These are phyloP conservation scores for Orthosia cruda DNA, from an alignment of 2,888 invertebrate species.

Conservation along the genomic window DNA sequence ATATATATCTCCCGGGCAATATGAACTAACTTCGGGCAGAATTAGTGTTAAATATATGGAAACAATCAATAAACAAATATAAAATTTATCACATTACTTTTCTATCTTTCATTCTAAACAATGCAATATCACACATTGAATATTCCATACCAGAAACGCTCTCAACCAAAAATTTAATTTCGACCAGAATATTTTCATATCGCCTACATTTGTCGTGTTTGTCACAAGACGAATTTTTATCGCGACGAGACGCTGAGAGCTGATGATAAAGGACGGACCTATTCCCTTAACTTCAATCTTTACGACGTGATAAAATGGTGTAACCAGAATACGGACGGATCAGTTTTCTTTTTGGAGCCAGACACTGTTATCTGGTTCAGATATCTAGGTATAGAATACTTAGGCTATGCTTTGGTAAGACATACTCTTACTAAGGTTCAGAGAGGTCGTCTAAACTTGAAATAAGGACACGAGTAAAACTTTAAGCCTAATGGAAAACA, in stretches of 20 bases:
- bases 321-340: conserved; percentile 28
- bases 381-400: not conserved
- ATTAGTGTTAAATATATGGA: too few relatives aligned
- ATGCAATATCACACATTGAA: conserved; percentile 2
- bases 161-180: conserved; percentile 13
- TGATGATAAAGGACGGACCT: conserved; percentile 51
- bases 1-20: too few relatives aligned
- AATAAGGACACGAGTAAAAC: not conserved
- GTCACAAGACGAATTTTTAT: conserved; percentile 50
- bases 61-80: too few relatives aligned
- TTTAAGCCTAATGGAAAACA: not conserved
- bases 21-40: too few relatives aligned
- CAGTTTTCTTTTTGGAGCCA: conserved; percentile 23
- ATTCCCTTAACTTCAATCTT: conserved; percentile 50
- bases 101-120: not conserved
- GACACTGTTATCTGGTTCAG: conserved; percentile 33
- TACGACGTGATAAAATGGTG: conserved; percentile 59
- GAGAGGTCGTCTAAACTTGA: too few relatives aligned
- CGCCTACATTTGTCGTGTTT: conserved; percentile 21
- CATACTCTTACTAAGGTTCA: not conserved
- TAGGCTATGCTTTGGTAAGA: not conserved
- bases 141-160: not conserved
- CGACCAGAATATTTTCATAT: conserved; percentile 28
- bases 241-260: conserved; percentile 33
- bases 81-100: not conserved